Evolutionary conservation across 53 echinoderm and acorn worm genomes (phyloP).

Genomic region (Henricia sp.): DNA sequence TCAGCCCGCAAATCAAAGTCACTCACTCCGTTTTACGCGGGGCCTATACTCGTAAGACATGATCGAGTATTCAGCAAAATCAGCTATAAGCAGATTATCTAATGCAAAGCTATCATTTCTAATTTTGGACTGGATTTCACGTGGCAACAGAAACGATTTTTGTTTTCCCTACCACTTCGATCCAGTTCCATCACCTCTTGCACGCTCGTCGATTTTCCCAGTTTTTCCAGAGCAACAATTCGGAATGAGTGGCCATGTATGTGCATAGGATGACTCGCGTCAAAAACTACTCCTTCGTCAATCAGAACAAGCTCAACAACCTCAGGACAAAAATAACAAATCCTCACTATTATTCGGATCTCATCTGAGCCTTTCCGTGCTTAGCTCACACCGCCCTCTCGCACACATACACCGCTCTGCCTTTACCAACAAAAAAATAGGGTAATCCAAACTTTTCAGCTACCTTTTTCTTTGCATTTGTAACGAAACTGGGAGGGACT

Average conservation of each 20-base stretch:
- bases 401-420: too few relatives aligned
- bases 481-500: too few relatives aligned
- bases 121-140: background rate
- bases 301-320: constrained; percentile 70
- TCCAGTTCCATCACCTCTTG: constrained; percentile 68
- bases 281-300: constrained; percentile 67
- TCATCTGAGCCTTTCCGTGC: too few relatives aligned
- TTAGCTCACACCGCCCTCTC: too few relatives aligned
- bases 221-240: constrained; percentile 61
- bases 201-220: constrained; percentile 48
- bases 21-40: too few relatives aligned
- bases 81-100: background rate
- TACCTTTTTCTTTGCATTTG: background rate
- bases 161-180: constrained; percentile 27
- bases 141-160: background rate
- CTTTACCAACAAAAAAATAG: background rate
- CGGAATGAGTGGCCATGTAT: constrained; percentile 68
- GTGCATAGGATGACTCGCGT: constrained; percentile 75
- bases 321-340: constrained; percentile 16
- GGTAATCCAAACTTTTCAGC: background rate
- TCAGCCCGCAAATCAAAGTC: too few relatives aligned
- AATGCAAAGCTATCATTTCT: background rate
- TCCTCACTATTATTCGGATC: too few relatives aligned
- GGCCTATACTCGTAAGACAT: background rate
- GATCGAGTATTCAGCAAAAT: background rate